Conservation (phyloP, 2,113 vertebrate genomes). For the Oryctolagus cuniculus region mOryCun1.1 NC_091434.1:34654001-34654500, state of each 20-base stretch:
- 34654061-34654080: slow-evolving; percentile 26
- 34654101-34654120: slow-evolving; percentile 57
- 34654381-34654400: slow-evolving; percentile 88
- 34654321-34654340: slow-evolving; percentile 84
- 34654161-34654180: slow-evolving; percentile 78
- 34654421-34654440: slow-evolving; percentile 89
- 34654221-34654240: slow-evolving; percentile 80
- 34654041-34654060: slow-evolving; percentile 53
- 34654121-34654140: slow-evolving; percentile 62
- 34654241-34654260: slow-evolving; percentile 86
- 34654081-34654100: neutral
- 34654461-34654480: slow-evolving; percentile 85
- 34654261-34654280: slow-evolving; percentile 86
- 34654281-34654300: slow-evolving; percentile 86
- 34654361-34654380: slow-evolving; percentile 86
- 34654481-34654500: slow-evolving; percentile 89
- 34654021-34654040: neutral
- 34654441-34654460: slow-evolving; percentile 88
- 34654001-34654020: slow-evolving; percentile 55
- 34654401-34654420: slow-evolving; percentile 87
- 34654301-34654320: slow-evolving; percentile 82
- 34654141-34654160: slow-evolving; percentile 75
- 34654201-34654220: slow-evolving; percentile 78
- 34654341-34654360: slow-evolving; percentile 84
- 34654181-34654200: slow-evolving; percentile 68